Evolutionary conservation across 2,888 invertebrate species (phyloP).

Genomic region (Sericinus montela): DNA sequence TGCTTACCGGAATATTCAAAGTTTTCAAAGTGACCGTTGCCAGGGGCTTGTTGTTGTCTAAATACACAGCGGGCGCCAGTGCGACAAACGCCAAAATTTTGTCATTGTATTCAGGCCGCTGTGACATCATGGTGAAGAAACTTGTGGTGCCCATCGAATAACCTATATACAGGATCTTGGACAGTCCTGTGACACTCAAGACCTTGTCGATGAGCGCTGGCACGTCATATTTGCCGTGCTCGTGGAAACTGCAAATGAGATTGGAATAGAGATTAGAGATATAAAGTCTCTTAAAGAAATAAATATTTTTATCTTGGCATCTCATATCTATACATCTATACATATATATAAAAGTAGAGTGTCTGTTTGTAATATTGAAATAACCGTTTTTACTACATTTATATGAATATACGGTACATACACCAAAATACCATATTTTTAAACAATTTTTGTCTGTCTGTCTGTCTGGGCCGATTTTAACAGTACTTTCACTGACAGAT

Average conservation of each 20-base stretch:
- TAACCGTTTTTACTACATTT: no score
- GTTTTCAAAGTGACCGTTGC: conserved; percentile 39
- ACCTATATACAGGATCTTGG: conserved; percentile 73
- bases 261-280: no score
- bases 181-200: conserved; percentile 54
- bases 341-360: no score
- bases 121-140: conserved; percentile 76
- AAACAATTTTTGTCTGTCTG: no score
- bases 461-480: no score
- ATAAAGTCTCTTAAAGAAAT: no score
- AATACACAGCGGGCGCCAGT: conserved; percentile 74
- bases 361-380: no score
- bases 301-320: no score
- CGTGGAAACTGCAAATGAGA: conserved; percentile 69
- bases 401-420: no score
- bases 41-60: conserved; percentile 45
- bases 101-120: conserved; percentile 75
- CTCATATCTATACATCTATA: no score
- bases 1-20: conserved; percentile 46
- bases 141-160: conserved; percentile 80
- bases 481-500: no score
- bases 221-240: conserved; percentile 78
- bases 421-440: no score
- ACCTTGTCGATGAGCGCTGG: conserved; percentile 78
- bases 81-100: conserved; percentile 71